Percentiles rank a stretch among this genome's conserved stretches.
Conservation (phyloP, 1,140 invertebrate species). For the Ptiloglossa arizonensis region DNA sequence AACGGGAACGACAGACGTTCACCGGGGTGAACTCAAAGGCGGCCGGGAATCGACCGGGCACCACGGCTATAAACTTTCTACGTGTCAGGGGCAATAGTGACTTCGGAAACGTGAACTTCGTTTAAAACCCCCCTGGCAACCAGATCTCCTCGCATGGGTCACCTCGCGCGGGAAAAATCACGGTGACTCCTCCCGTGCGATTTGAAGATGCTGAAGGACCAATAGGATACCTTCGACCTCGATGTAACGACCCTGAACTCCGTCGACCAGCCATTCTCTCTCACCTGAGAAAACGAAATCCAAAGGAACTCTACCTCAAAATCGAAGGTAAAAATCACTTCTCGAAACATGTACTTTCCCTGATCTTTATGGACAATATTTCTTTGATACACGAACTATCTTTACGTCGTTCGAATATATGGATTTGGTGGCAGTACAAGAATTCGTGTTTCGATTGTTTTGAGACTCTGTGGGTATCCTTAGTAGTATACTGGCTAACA, state of each 20-base stretch:
- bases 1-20: slow-evolving; percentile 40
- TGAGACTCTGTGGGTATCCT: too few species aligned
- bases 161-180: slow-evolving; percentile 22
- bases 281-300: slow-evolving; percentile 2
- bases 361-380: too few species aligned
- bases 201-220: too few species aligned
- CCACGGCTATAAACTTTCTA: slow-evolving; percentile 38
- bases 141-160: background rate
- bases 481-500: too few species aligned
- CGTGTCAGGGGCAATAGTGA: slow-evolving; percentile 43
- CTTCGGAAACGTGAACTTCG: slow-evolving; percentile 29
- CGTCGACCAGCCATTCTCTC: background rate
- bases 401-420: too few species aligned
- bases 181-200: background rate
- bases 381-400: too few species aligned
- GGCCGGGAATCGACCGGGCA: slow-evolving; percentile 28
- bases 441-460: too few species aligned
- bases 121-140: slow-evolving; percentile 38
- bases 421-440: too few species aligned
- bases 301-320: too few species aligned
- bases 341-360: too few species aligned
- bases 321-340: too few species aligned
- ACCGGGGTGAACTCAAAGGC: background rate
- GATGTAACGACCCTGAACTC: background rate
- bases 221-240: background rate